phyloP scores from a whole-genome alignment of 2,797 vertebrate genomes.

The Hyperoplus lanceolatus region DNA sequence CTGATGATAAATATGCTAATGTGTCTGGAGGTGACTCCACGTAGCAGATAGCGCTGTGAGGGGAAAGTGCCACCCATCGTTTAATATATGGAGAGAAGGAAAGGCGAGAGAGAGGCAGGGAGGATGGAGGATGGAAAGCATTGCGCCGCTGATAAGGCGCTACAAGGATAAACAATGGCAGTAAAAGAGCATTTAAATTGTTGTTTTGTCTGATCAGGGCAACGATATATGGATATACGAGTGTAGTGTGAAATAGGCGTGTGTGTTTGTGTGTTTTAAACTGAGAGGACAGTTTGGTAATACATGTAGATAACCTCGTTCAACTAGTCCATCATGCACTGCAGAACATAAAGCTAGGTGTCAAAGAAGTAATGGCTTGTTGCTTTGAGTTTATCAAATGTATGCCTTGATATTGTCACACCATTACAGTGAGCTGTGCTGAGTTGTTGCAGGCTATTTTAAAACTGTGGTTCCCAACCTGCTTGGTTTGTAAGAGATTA shows the following conservation, averaged over 20 bases:
- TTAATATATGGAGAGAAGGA: conserved; percentile 73
- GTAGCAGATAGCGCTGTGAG: conserved; percentile 77
- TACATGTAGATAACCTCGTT: not conserved
- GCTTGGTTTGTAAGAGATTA: not conserved
- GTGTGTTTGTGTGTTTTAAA: conserved; percentile 1
- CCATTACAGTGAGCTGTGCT: not conserved
- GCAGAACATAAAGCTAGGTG: not conserved
- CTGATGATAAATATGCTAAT: conserved; percentile 87
- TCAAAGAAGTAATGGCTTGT: not conserved
- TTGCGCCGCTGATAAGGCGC: conserved; percentile 65
- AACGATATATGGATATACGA: conserved; percentile 46
- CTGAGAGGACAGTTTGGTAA: not conserved
- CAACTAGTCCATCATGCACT: not conserved
- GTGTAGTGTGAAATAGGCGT: conserved; percentile 10
- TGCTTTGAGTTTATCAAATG: not conserved
- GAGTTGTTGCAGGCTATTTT: not conserved
- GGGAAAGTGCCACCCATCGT: conserved; percentile 80
- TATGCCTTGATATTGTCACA: not conserved
- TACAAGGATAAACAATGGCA: conserved; percentile 70
- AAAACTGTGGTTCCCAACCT: not conserved
- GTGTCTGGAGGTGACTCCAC: conserved; percentile 81
- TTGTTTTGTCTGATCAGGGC: conserved; percentile 60
- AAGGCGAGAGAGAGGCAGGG: conserved; percentile 24
- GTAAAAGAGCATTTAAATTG: conserved; percentile 63
- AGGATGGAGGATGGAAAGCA: conserved; percentile 41